phyloP scores from a whole-genome alignment of 2,888 invertebrate genomes.

The Alitta virens region DNA sequence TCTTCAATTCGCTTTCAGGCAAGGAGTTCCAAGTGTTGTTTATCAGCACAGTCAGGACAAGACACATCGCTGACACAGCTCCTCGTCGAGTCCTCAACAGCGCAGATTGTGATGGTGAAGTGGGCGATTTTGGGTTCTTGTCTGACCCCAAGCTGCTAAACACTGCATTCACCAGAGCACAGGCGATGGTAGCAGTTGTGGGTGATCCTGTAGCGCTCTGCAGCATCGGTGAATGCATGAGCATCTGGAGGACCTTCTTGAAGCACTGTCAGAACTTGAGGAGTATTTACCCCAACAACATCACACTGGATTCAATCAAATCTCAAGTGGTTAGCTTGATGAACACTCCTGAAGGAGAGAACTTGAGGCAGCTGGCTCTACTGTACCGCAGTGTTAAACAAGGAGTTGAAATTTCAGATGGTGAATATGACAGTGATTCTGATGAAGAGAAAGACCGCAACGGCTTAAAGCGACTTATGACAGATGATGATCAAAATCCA shows the following conservation, averaged over 20 bases:
- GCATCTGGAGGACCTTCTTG: conserved; percentile 25
- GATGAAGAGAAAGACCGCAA: background rate
- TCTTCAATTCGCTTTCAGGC: too few relatives aligned
- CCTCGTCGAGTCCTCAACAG: background rate
- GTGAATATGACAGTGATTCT: background rate
- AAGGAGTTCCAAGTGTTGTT: conserved; percentile 50
- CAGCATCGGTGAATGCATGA: conserved; percentile 44
- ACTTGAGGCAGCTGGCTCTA: conserved; percentile 11
- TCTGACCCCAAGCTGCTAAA: conserved; percentile 51
- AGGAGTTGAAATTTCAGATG: background rate
- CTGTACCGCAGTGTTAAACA: background rate
- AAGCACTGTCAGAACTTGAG: conserved; percentile 47
- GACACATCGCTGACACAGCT: conserved; percentile 24
- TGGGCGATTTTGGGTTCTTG: conserved; percentile 44
- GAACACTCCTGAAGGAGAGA: conserved; percentile 17
- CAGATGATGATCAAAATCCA: background rate
- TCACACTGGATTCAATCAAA: conserved; percentile 39
- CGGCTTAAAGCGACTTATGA: too few relatives aligned
- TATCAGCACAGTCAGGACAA: conserved; percentile 47
- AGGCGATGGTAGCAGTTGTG: conserved; percentile 45
- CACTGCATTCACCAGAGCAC: conserved; percentile 49
- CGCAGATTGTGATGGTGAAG: conserved; percentile 35
- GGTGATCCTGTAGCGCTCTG: conserved; percentile 51
- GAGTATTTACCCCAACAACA: conserved; percentile 37
- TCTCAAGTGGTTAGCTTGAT: conserved; percentile 32